Evolutionary conservation across 2,888 invertebrate genomes (phyloP).

Genomic region (Leptopilina myrica): DNA sequence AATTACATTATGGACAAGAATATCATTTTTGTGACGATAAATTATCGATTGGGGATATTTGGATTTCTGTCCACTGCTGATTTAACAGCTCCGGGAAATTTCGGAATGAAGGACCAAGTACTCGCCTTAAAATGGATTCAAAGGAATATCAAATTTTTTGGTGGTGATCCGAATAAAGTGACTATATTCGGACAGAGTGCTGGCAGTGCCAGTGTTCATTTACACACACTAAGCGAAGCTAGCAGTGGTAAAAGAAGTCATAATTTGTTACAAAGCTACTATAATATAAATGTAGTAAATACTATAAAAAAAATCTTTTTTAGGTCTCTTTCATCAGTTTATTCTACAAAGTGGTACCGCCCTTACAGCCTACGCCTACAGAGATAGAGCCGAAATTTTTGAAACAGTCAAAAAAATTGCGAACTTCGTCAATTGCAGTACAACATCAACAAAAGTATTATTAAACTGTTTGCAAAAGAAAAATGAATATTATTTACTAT

Average conservation of each 20-base stretch:
- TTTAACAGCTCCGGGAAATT: constrained; percentile 49
- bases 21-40: background rate
- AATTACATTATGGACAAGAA: constrained; percentile 11
- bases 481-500: background rate
- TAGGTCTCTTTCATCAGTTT: constrained; percentile 56
- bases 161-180: no score
- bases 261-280: background rate
- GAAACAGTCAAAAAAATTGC: background rate
- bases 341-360: constrained; percentile 46
- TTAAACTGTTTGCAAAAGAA: background rate
- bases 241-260: constrained; percentile 35
- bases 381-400: background rate
- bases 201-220: constrained; percentile 49
- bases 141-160: no score
- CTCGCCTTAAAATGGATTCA: no score
- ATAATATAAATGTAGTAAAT: no score
- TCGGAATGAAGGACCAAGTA: constrained; percentile 49
- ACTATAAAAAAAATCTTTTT: background rate
- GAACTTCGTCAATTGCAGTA: background rate
- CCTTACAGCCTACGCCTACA: background rate
- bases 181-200: constrained; percentile 51
- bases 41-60: background rate
- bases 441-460: background rate
- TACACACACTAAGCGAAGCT: constrained; percentile 18
- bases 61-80: constrained; percentile 53